Conservation (phyloP, 2,888 invertebrate species). For the Caenorhabditis sp. region DNA sequence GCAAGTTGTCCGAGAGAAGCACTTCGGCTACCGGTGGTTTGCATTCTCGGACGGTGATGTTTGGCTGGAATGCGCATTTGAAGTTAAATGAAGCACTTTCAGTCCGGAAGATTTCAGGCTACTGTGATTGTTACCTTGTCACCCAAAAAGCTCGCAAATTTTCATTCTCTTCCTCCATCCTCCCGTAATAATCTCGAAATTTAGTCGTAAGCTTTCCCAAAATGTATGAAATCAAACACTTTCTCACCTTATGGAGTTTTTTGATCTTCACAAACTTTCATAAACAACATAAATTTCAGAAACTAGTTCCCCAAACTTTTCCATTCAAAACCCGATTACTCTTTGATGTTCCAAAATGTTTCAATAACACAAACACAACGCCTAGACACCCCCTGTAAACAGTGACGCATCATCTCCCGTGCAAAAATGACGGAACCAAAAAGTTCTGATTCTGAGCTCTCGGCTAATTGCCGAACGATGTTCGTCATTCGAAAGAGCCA, state of each 20-base stretch:
- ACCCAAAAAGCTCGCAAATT: too few species aligned
- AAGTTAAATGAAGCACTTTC: too few species aligned
- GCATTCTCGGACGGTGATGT: conserved; percentile 61
- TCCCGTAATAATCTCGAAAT: neutral
- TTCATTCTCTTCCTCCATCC: neutral
- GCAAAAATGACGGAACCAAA: neutral
- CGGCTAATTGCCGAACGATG: neutral
- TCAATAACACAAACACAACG: neutral
- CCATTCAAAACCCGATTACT: conserved; percentile 13
- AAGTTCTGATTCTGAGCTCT: neutral
- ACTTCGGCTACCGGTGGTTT: conserved; percentile 85
- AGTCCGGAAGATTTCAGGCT: too few species aligned
- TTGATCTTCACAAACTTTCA: too few species aligned
- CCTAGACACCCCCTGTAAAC: neutral
- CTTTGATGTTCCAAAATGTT: conserved; percentile 8
- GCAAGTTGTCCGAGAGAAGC: conserved; percentile 90
- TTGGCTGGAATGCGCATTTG: too few species aligned
- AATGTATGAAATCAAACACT: too few species aligned
- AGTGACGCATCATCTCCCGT: neutral
- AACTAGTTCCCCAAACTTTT: neutral
- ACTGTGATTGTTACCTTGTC: too few species aligned
- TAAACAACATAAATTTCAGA: neutral
- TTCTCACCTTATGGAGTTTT: too few species aligned
- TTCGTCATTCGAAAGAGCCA: neutral
- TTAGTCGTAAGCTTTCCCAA: too few species aligned